These are phyloP conservation scores for Tetrapedia diversipes DNA, from an alignment of 2,888 invertebrate genomes.

Conservation along the genomic window DNA sequence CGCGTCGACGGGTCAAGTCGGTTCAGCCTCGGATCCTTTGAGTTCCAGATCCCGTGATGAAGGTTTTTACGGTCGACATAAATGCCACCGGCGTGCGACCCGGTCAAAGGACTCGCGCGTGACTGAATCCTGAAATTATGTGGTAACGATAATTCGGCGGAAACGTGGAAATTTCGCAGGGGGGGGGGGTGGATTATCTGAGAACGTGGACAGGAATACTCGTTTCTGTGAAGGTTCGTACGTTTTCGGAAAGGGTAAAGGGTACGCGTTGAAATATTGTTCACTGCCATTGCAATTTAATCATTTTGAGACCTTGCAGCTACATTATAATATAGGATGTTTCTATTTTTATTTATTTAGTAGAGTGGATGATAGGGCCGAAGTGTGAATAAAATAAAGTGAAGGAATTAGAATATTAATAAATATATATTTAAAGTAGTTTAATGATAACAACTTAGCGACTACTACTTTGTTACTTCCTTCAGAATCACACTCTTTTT, in stretches of 20 bases:
- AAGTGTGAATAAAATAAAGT: too few relatives aligned
- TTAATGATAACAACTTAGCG: too few relatives aligned
- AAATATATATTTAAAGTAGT: too few relatives aligned
- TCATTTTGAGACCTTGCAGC: background rate
- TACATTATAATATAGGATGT: too few relatives aligned
- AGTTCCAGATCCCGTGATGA: slow-evolving; percentile 19
- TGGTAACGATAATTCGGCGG: slow-evolving; percentile 18
- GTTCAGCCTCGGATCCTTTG: background rate
- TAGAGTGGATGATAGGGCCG: too few relatives aligned
- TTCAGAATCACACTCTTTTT: too few relatives aligned
- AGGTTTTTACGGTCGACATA: slow-evolving; percentile 45
- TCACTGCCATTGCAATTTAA: background rate
- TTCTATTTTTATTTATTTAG: too few relatives aligned
- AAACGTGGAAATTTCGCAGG: background rate
- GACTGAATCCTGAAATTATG: slow-evolving; percentile 4
- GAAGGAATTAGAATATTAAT: too few relatives aligned
- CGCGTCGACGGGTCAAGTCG: background rate
- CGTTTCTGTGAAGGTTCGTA: background rate
- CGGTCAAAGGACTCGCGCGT: background rate
- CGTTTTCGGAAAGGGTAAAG: background rate
- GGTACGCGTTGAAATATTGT: background rate
- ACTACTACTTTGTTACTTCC: too few relatives aligned
- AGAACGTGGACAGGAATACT: background rate
- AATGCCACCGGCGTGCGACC: slow-evolving; percentile 18
- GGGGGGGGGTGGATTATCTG: background rate